Evolutionary conservation across 2,797 vertebrate species (phyloP), one percentile per base, ranked within the genome.

Genomic region (Molossus alvarezi): DNA sequence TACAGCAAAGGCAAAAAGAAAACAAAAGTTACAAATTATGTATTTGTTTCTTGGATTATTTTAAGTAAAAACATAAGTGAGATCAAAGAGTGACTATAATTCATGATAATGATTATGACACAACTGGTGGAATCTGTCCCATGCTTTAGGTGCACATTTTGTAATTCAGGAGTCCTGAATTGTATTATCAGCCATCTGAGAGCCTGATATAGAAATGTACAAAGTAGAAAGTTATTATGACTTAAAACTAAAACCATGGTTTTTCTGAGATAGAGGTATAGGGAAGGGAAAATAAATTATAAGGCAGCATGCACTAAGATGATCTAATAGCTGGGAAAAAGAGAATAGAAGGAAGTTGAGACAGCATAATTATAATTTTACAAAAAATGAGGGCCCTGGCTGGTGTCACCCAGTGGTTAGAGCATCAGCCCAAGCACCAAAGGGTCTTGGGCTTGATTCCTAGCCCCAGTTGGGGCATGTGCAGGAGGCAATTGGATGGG

Each of bases 1-100:
- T 99, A 98, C 21, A 95, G n/a, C 58, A 94, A 91, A 92, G 93
- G 88, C 57, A 94, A 91, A 96, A 71, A 91, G 33, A 20, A 95
- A 91, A 86, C 6, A 93, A 69, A 93, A 58, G 57, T 84, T 90
- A 84, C 3, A 83, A 64, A 64, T 87, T 69, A 71, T 64, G 62
- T 85, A 48, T 92, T 73, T 87, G 37, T 60, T 96, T 91, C 62
- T 91, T 95, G 33, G 64, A 89, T 82, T 90, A 95, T 89, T 87
- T 93, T 92, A 88, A 88, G 9, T 88, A 67, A 92, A 94, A 95
- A 71, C 1, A 1, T 21, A 77, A 90, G 17, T 65, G n/a, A 96
- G n/a, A 82, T 29, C 55, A 88, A 37, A 83, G 14, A 92, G 17
- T 79, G 41, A 72, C 72, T 25, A 77, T 9, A 90, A 58, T 92